These are phyloP conservation scores for Dipodomys ordii DNA, from an alignment of 2,113 vertebrate species.

Conservation along the genomic window DNA sequence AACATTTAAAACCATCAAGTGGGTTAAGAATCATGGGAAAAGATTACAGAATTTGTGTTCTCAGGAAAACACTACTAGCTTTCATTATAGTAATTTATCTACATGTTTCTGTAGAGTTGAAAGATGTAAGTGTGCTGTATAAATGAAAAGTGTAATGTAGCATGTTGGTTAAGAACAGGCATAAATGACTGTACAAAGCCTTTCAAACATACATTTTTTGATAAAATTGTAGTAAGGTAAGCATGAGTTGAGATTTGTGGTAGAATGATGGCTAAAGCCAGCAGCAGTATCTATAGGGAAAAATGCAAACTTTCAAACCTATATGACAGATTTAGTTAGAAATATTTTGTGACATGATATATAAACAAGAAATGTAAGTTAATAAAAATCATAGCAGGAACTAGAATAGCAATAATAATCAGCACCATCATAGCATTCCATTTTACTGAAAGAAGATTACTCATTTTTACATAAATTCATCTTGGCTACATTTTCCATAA, in stretches of 20 bases:
- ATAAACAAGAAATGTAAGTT: not conserved
- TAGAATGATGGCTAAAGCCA: not conserved
- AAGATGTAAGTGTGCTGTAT: not conserved
- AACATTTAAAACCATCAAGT: not conserved
- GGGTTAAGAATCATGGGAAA: not conserved
- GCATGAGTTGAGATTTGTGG: not conserved
- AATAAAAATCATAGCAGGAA: not conserved
- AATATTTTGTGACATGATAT: not conserved
- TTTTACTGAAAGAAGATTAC: not conserved
- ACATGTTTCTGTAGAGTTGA: not conserved
- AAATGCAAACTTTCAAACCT: not conserved
- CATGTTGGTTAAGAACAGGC: not conserved
- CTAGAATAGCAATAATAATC: not conserved
- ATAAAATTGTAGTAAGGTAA: not conserved
- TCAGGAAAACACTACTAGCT: not conserved
- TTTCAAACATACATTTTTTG: not conserved
- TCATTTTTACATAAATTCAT: constrained; percentile 16
- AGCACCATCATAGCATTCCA: not conserved
- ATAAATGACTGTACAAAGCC: not conserved
- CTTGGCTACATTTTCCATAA: not conserved
- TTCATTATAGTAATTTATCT: not conserved
- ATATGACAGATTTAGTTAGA: not conserved
- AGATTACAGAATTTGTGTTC: not conserved
- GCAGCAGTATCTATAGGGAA: not conserved
- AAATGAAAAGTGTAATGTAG: not conserved